These are phyloP conservation scores for Caprella mutica DNA, from an alignment of 2,888 invertebrate genomes.

Conservation along the genomic window DNA sequence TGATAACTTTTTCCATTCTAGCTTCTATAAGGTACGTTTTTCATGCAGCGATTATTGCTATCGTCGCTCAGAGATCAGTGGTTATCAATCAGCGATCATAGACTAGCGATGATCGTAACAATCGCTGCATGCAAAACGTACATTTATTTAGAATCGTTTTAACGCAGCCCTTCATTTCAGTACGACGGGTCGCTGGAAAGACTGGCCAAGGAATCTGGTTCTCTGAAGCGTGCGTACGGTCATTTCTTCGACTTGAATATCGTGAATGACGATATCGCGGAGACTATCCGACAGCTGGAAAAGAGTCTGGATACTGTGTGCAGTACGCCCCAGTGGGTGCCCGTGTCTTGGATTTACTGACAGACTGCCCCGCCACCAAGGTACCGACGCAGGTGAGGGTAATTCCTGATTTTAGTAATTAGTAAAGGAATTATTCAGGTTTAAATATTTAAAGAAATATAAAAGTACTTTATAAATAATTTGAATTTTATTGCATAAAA, in stretches of 20 bases:
- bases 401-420: not conserved
- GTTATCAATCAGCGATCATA: no score
- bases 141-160: no score
- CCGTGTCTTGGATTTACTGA: slow-evolving; percentile 96
- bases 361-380: slow-evolving; percentile 32
- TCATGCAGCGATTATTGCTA: no score
- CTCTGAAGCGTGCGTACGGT: slow-evolving; percentile 91
- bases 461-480: no score
- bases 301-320: slow-evolving; percentile 80
- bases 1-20: no score
- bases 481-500: no score
- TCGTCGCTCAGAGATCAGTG: no score
- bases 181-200: slow-evolving; percentile 95
- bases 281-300: slow-evolving; percentile 86
- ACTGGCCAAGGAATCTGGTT: slow-evolving; percentile 89
- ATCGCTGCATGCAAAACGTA: no score
- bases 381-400: not conserved
- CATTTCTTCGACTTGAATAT: slow-evolving; percentile 97
- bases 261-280: slow-evolving; percentile 98
- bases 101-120: no score
- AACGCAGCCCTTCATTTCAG: no score
- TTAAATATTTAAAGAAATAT: no score
- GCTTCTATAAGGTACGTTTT: no score
- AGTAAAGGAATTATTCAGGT: not conserved
- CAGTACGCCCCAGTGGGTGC: slow-evolving; percentile 90